Conservation (phyloP, 2,888 invertebrate genomes). For the Melanotus villosus region DNA sequence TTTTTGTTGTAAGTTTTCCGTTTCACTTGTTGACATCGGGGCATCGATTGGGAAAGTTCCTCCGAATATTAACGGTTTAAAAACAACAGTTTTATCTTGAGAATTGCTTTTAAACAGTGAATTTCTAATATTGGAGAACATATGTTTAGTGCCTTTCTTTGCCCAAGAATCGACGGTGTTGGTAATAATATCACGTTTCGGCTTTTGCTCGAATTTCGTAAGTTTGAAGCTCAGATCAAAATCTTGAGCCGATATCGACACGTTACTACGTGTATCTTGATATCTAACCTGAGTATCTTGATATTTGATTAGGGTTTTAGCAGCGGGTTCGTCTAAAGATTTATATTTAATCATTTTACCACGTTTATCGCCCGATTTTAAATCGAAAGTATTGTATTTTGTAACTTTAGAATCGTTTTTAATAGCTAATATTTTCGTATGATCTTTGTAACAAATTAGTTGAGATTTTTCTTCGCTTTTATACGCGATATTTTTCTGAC, state of each 20-base stretch:
- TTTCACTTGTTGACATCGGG: slow-evolving; percentile 66
- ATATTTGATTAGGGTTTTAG: slow-evolving; percentile 50
- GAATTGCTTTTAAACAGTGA: slow-evolving; percentile 62
- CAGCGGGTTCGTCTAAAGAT: slow-evolving; percentile 62
- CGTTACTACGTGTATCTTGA: slow-evolving; percentile 60
- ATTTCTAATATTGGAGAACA: slow-evolving; percentile 64
- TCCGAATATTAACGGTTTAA: slow-evolving; percentile 83
- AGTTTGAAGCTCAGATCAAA: slow-evolving; percentile 62
- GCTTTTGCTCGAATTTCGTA: slow-evolving; percentile 58
- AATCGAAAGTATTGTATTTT: slow-evolving; percentile 66
- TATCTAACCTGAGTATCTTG: slow-evolving; percentile 59
- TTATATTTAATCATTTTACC: slow-evolving; percentile 63
- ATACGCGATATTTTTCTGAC: slow-evolving; percentile 57
- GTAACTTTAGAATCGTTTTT: slow-evolving; percentile 63
- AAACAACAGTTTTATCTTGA: slow-evolving; percentile 63
- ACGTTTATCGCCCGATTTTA: slow-evolving; percentile 57
- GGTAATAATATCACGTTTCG: slow-evolving; percentile 72
- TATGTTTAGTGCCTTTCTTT: slow-evolving; percentile 62
- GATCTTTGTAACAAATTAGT: slow-evolving; percentile 64
- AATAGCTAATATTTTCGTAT: slow-evolving; percentile 62
- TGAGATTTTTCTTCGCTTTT: slow-evolving; percentile 66
- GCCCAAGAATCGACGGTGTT: slow-evolving; percentile 78
- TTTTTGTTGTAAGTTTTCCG: slow-evolving; percentile 33
- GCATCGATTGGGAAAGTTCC: slow-evolving; percentile 90
- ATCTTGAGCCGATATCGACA: slow-evolving; percentile 65